phyloP scores from a whole-genome alignment of 2,113 vertebrate genomes.

The Alethe diademata region DNA sequence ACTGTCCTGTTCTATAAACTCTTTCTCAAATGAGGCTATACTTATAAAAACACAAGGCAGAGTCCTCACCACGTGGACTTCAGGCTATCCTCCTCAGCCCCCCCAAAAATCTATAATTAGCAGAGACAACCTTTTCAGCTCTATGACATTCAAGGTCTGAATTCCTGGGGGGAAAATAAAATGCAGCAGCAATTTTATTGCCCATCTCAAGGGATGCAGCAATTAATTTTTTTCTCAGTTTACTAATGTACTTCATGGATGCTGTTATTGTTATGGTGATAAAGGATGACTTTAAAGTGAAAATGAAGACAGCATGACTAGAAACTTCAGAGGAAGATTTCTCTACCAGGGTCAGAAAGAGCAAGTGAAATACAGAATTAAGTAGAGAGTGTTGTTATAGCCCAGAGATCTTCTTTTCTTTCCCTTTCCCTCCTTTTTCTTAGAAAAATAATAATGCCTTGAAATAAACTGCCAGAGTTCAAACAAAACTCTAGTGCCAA shows the following conservation, averaged over 20 bases:
- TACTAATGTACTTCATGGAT: neutral
- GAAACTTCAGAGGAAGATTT: conserved; percentile 35
- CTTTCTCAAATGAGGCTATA: neutral
- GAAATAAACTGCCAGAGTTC: neutral
- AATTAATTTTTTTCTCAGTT: conserved; percentile 12
- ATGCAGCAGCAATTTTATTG: neutral
- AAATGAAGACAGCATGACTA: conserved; percentile 4
- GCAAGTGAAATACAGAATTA: neutral
- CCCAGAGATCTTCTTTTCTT: neutral
- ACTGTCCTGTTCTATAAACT: neutral
- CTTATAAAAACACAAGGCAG: neutral
- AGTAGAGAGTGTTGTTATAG: neutral
- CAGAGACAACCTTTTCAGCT: neutral
- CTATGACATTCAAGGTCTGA: neutral
- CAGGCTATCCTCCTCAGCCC: neutral
- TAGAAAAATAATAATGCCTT: neutral
- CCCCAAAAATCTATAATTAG: neutral
- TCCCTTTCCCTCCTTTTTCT: neutral
- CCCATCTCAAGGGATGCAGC: neutral
- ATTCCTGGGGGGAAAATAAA: neutral
- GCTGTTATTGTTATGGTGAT: neutral
- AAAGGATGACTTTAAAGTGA: neutral
- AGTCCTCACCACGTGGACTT: neutral
- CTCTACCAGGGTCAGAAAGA: neutral
- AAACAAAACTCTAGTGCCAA: neutral